These are phyloP conservation scores for Ommatoiulus sabulosus DNA, from an alignment of 2,888 invertebrate genomes.

Conservation along the genomic window DNA sequence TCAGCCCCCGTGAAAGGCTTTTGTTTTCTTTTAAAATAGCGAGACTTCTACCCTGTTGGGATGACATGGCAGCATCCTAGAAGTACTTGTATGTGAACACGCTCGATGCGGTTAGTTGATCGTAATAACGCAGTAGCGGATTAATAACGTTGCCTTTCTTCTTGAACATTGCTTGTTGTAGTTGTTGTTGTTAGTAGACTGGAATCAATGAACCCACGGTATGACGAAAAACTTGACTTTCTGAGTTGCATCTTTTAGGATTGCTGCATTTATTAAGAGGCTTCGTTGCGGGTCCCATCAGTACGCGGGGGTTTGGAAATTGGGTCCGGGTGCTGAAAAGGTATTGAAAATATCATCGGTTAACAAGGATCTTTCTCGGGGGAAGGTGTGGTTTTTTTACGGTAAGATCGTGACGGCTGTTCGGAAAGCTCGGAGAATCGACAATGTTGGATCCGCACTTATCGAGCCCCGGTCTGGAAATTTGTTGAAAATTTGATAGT, in stretches of 20 bases:
- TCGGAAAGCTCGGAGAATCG: background rate
- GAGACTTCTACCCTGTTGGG: conserved; percentile 21
- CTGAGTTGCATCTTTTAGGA: background rate
- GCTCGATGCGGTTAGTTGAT: background rate
- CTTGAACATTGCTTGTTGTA: too few relatives aligned
- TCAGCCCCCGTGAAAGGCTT: conserved; percentile 3
- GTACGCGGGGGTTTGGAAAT: conserved; percentile 70
- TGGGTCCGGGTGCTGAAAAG: conserved; percentile 65
- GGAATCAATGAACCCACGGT: background rate
- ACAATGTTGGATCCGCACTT: too few relatives aligned
- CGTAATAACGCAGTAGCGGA: background rate
- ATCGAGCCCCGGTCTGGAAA: too few relatives aligned
- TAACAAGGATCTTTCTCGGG: background rate
- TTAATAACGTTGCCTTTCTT: background rate
- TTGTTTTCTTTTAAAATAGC: background rate
- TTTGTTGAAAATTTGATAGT: too few relatives aligned
- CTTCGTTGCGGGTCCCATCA: conserved; percentile 72
- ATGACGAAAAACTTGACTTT: background rate
- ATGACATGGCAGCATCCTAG: background rate
- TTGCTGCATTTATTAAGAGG: conserved; percentile 67
- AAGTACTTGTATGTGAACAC: background rate
- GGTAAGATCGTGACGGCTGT: conserved; percentile 3
- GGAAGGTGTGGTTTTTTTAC: background rate
- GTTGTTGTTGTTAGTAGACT: background rate
- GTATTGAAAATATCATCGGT: conserved; percentile 36